Evolutionary conservation across 2,888 invertebrate species (phyloP).

Genomic region (Ennomos fuscantarius): DNA sequence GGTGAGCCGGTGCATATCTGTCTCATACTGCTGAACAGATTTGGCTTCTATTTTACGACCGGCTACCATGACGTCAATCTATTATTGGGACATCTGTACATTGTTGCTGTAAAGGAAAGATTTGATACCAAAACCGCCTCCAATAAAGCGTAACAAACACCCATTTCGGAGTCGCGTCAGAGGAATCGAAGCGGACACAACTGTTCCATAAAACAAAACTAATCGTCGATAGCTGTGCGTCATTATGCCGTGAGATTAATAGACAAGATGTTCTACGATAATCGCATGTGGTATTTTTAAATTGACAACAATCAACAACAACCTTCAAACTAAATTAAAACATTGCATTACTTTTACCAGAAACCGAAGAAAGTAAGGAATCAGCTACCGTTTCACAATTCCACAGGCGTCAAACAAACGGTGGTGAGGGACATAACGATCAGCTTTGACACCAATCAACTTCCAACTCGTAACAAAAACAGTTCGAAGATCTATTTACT

Average conservation of each 20-base stretch:
- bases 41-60: no score
- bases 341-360: no score
- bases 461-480: slow-evolving; percentile 7
- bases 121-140: slow-evolving; percentile 19
- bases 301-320: no score
- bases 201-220: slow-evolving; percentile 25
- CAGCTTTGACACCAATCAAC: slow-evolving; percentile 11
- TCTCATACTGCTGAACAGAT: no score
- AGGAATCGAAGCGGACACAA: slow-evolving; percentile 37
- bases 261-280: neutral
- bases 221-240: neutral
- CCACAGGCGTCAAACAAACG: no score
- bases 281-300: neutral
- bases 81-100: no score
- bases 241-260: neutral
- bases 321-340: no score
- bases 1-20: no score
- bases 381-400: no score
- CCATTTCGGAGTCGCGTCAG: slow-evolving; percentile 2
- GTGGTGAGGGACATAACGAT: no score
- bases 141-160: slow-evolving; percentile 15
- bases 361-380: no score
- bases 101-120: slow-evolving; percentile 10
- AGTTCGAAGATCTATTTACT: slow-evolving; percentile 1
- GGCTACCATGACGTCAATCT: no score